Base-by-base conservation (phyloP, 1,140 invertebrate genomes). In the Cataglyphis hispanica region DNA sequence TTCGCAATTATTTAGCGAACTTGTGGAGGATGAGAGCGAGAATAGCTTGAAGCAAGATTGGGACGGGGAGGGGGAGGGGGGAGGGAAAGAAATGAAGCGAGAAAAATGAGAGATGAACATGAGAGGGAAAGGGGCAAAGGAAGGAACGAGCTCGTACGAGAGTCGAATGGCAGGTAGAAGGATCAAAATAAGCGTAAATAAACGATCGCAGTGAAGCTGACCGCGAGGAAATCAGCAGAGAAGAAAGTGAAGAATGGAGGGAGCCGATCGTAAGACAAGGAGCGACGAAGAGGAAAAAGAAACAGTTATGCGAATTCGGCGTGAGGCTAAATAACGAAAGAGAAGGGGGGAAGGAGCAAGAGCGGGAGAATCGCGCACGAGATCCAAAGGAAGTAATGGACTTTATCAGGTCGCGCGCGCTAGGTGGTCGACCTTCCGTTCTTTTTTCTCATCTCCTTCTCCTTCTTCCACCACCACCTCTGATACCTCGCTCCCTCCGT, bases 371-470 rank as follows among this genome's bases (percentile, higher is more conserved):
- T 89, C 78, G 75, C 60, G 63, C 56, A 72, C 67, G 77, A 85
- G 84, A 89, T 89, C 81, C 70, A 88, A 70, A 80, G 84, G 85
- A 86, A 87, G 89, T 92, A 92, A 92, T 92, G 91, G 91, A 91
- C 86, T 93, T 92, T 91, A 91, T 92, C 90, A 89, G 86, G 86
- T 86, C 87, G 90, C 84, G 90, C 87, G 90, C 84, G 90, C 84
- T 89, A 91, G 91, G 91, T 91, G 88, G 90, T 88, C 92, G 92
- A 92, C 92, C 92, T 93, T 92, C 87, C 90, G 81, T 85, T 89
- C 86, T 78, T 16, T 60, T 0, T 25, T n/a, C 72, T 27, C 31
- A 64, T 27, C 40, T 61, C 53, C 11, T 58, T 50, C 63, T 76
- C 56, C 76, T 74, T 84, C 58, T 58, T 64, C 69, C 70, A 53